Evolutionary conservation across 2,888 invertebrate species (phyloP).

Genomic region (Archips crataeganus): DNA sequence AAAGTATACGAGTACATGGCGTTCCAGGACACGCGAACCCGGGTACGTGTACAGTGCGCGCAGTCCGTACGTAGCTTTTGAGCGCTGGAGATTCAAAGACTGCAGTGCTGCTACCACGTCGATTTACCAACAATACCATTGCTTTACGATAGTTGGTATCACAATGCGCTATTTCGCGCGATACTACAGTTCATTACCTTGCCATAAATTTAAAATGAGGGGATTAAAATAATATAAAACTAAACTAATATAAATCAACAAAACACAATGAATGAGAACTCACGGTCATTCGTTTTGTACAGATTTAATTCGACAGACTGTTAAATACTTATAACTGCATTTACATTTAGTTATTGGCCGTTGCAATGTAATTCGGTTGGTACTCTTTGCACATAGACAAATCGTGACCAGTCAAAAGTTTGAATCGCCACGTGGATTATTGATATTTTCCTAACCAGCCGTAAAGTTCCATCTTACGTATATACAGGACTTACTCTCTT

Average conservation of each 20-base stretch:
- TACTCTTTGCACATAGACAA: conserved; percentile 69
- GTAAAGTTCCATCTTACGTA: conserved; percentile 69
- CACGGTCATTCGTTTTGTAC: conserved; percentile 80
- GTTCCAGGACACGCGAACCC: too few species aligned
- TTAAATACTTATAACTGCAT: conserved; percentile 82
- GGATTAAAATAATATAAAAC: conserved; percentile 45
- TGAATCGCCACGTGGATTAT: conserved; percentile 52
- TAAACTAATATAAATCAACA: conserved; percentile 50
- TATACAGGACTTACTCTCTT: conserved; percentile 74
- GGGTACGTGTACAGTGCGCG: too few species aligned
- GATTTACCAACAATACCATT: too few species aligned
- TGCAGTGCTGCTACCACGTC: too few species aligned
- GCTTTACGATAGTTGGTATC: too few species aligned
- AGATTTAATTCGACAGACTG: conserved; percentile 85
- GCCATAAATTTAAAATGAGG: not conserved
- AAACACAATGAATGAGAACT: conserved; percentile 71
- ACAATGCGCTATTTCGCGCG: too few species aligned
- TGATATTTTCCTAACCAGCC: conserved; percentile 53
- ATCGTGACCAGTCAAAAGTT: conserved; percentile 39
- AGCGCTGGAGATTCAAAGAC: too few species aligned
- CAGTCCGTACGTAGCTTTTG: too few species aligned
- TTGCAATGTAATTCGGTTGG: conserved; percentile 80
- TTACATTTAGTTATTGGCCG: conserved; percentile 77
- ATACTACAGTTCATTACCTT: too few species aligned
- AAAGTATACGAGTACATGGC: too few species aligned